Percentiles rank a stretch among this genome's conserved stretches.
phyloP scores from a whole-genome alignment of 2,888 invertebrate species.

The Drosophila antonietae region DNA sequence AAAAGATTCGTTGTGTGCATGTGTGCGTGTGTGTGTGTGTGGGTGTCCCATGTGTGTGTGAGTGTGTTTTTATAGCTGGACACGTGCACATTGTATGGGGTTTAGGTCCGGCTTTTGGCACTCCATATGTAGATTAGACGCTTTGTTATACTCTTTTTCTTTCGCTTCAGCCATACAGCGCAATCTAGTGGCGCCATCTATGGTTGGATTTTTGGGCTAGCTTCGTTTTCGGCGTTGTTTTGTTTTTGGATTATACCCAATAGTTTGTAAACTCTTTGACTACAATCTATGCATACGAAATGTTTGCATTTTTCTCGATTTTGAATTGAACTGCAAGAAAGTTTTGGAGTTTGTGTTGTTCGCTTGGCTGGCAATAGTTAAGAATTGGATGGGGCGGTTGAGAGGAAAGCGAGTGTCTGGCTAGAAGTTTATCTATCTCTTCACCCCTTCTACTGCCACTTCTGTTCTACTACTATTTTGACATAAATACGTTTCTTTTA shows the following conservation, averaged over 20 bases:
- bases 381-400: neutral
- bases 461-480: slow-evolving; percentile 1
- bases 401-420: neutral
- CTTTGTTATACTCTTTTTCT: neutral
- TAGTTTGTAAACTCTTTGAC: slow-evolving; percentile 1
- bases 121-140: slow-evolving; percentile 35
- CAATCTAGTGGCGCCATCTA: slow-evolving; percentile 41
- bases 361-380: neutral
- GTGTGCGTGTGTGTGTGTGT: neutral
- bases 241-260: slow-evolving; percentile 1
- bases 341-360: neutral
- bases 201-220: slow-evolving; percentile 15
- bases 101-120: slow-evolving; percentile 4
- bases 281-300: slow-evolving; percentile 6
- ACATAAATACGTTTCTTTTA: too few species aligned
- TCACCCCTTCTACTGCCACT: too few species aligned
- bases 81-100: slow-evolving; percentile 30
- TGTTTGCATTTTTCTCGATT: neutral
- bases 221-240: neutral
- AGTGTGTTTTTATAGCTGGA: slow-evolving; percentile 22
- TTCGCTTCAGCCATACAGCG: too few species aligned
- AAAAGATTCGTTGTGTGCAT: slow-evolving; percentile 4
- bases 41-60: slow-evolving; percentile 1
- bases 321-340: neutral
- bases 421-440: neutral